Percentiles rank a stretch among this genome's conserved stretches.
These are phyloP conservation scores for Pegea sp. DNA, from an alignment of 23 tunicate species.

Conservation along the genomic window DNA sequence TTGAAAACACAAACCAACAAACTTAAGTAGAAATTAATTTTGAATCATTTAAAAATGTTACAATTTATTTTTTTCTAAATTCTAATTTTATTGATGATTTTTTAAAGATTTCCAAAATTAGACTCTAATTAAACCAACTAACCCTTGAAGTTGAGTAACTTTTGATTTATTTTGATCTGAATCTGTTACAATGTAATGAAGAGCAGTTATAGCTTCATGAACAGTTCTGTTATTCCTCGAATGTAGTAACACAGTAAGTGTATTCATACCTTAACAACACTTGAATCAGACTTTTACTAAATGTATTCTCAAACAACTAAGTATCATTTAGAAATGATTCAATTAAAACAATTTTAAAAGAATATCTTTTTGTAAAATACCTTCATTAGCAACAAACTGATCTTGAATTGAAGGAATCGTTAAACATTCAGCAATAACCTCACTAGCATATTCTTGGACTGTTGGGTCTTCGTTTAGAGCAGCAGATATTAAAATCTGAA, in stretches of 20 bases:
- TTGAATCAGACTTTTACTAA: background rate
- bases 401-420: too few species aligned
- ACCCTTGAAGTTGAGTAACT: slow-evolving; percentile 61
- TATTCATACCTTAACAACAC: slow-evolving; percentile 32
- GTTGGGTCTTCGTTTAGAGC: slow-evolving; percentile 36
- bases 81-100: background rate
- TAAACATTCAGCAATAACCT: slow-evolving; percentile 91
- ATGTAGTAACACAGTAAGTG: slow-evolving; percentile 48
- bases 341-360: too few species aligned
- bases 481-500: slow-evolving; percentile 43
- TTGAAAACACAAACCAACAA: too few species aligned
- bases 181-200: slow-evolving; percentile 59
- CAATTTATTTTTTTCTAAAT: background rate
- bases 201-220: slow-evolving; percentile 53
- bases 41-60: background rate
- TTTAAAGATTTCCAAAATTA: background rate
- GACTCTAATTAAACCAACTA: background rate
- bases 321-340: too few species aligned
- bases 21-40: too few species aligned
- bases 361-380: too few species aligned
- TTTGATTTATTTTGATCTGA: slow-evolving; percentile 58
- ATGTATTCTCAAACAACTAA: too few species aligned
- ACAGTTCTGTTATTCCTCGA: slow-evolving; percentile 45
- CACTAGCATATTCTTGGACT: slow-evolving; percentile 82
- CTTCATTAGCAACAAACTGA: too few species aligned